Percentiles rank a stretch among this genome's conserved stretches.
phyloP scores from a whole-genome alignment of 2,797 vertebrate species.

The Poliocrania exsul region DNA sequence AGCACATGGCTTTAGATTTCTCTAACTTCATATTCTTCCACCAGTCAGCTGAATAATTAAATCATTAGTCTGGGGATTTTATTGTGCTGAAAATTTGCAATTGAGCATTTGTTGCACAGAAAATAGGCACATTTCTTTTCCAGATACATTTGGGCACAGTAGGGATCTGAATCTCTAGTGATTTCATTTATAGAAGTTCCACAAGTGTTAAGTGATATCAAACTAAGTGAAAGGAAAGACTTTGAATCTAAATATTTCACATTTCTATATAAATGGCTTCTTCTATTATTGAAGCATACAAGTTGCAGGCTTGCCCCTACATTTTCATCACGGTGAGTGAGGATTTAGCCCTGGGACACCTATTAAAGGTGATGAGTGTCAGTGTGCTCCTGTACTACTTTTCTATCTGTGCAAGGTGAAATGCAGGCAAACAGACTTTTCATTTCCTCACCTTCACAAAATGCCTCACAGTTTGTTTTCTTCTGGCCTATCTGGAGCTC shows the following conservation, averaged over 20 bases:
- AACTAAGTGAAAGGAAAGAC: constrained; percentile 65
- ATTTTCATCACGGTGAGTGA: neutral
- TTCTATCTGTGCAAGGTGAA: constrained; percentile 16
- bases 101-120: constrained; percentile 51
- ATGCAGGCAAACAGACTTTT: constrained; percentile 9
- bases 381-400: neutral
- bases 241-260: constrained; percentile 48
- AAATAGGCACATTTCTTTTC: constrained; percentile 51
- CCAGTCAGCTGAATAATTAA: constrained; percentile 74
- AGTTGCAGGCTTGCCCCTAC: neutral
- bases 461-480: constrained; percentile 1
- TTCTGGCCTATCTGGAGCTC: neutral
- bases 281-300: constrained; percentile 12
- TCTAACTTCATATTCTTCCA: constrained; percentile 41
- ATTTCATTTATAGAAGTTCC: constrained; percentile 53
- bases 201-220: constrained; percentile 62
- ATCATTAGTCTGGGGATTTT: constrained; percentile 50
- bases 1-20: constrained; percentile 17
- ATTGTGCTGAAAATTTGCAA: constrained; percentile 56
- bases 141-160: constrained; percentile 7
- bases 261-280: constrained; percentile 31
- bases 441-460: constrained; percentile 11
- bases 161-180: constrained; percentile 33
- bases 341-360: constrained; percentile 29
- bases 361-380: constrained; percentile 28